Evolutionary conservation across 1,140 invertebrate genomes (phyloP), one percentile per base, ranked within the genome.

Genomic region (Pristionchus pacificus): DNA sequence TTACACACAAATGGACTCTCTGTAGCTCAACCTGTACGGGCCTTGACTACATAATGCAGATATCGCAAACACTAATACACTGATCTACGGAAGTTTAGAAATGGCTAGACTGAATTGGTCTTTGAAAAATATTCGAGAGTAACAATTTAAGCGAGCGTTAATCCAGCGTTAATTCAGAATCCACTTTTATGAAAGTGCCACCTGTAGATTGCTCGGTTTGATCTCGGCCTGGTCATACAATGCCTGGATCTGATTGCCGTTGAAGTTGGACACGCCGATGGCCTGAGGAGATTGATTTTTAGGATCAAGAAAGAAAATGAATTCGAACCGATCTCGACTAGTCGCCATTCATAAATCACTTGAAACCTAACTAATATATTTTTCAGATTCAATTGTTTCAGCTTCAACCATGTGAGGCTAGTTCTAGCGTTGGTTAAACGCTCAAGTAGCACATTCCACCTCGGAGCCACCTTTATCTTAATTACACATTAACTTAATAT

Each of bases 181-280:
- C 38, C 14, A 30, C 14, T 32, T 19, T 32, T 65, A 65, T 65
- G 30, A 65, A 19, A n/a, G 28, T 19, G n/a, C 3, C 25, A 66
- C 65, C 65, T 73, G 71, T 24, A 74, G 69, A 64, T 76, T 76
- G 1, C 63, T 25, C 14, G 72, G 71, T 29, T 72, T 72, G 38
- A 76, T 71, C 38, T 70, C 62, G n/a, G 71, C 71, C 15, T 15
- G 25, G 14, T 69, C 61, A 32, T 76, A 73, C 31, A 83, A 61
- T 31, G 76, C 69, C 49, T 79, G 60, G 25, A 84, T 71, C 68
- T 85, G 83, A 25, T 76, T 60, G 13, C 25, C 68, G 59, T 77
- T 83, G 68, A 83, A 84, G 75, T 85, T 85, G 29, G 83, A 85
- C 29, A 86, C 64, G 19, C 84, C 84, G 65, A 85, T 85, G 6